A percentile compares a stretch with the other conserved stretches of the same genome.
phyloP scores from a whole-genome alignment of 30 jellyfish, hydroid and myxozoan genomes.

The Chironex yamaguchii region DNA sequence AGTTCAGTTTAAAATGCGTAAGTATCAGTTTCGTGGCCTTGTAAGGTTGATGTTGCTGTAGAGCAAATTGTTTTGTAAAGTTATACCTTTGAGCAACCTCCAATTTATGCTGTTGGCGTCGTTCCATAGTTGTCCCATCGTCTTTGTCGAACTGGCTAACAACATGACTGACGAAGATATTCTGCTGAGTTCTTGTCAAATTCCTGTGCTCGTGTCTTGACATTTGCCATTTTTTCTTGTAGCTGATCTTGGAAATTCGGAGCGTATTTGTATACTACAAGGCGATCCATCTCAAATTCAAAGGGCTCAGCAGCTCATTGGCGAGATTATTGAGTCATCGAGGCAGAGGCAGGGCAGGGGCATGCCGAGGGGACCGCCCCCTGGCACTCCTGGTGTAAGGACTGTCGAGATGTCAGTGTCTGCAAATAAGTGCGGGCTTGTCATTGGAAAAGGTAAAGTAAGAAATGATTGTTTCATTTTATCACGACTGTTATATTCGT shows the following conservation, averaged over 20 bases:
- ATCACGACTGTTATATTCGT: too few relatives aligned
- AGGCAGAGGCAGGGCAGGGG: constrained; percentile 72
- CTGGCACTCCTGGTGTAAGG: constrained; percentile 80
- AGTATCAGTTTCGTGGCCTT: too few relatives aligned
- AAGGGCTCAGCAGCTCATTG: constrained; percentile 77
- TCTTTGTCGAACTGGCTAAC: too few relatives aligned
- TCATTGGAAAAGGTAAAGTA: constrained; percentile 98
- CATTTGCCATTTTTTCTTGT: not conserved
- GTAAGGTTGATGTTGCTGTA: too few relatives aligned
- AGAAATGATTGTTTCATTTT: too few relatives aligned
- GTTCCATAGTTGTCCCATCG: too few relatives aligned
- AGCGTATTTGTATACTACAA: constrained; percentile 80
- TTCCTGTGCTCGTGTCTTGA: too few relatives aligned
- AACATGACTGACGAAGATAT: too few relatives aligned
- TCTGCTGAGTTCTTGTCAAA: too few relatives aligned
- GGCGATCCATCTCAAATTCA: constrained; percentile 95
- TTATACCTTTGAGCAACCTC: too few relatives aligned
- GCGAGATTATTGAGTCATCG: constrained; percentile 82
- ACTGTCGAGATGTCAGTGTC: constrained; percentile 84
- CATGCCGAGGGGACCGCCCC: constrained; percentile 80
- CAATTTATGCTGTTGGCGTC: too few relatives aligned
- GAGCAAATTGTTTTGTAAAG: too few relatives aligned
- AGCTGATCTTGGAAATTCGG: constrained; percentile 82
- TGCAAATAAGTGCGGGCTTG: constrained; percentile 96
- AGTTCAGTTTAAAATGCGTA: constrained; percentile 93